phyloP scores from a whole-genome alignment of 92 coral and sea anemone genomes.

The Blastomussa wellsi region DNA sequence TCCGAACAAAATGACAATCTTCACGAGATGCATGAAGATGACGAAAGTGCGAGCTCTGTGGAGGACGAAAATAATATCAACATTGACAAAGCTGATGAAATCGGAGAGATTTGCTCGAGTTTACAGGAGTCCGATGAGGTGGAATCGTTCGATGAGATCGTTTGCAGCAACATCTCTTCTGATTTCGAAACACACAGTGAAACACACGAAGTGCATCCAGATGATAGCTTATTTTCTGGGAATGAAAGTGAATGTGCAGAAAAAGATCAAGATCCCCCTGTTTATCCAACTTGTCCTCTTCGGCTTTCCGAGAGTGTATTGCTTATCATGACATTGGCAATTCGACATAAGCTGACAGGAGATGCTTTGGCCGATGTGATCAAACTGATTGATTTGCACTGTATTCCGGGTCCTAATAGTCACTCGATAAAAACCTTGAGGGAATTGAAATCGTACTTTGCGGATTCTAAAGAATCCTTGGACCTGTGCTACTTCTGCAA shows the following conservation, averaged over 20 bases:
- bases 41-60: not conserved
- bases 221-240: not conserved
- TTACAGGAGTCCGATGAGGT: no score
- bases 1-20: slow-evolving; percentile 8
- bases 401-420: no score
- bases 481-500: slow-evolving; percentile 30
- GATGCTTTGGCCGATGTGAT: slow-evolving; percentile 36
- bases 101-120: no score
- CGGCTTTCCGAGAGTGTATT: slow-evolving; percentile 36
- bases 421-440: no score
- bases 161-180: slow-evolving; percentile 3
- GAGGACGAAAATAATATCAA: not conserved
- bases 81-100: not conserved
- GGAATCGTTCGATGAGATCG: no score
- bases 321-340: slow-evolving; percentile 42
- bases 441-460: slow-evolving; percentile 24
- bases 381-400: no score
- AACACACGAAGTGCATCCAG: not conserved
- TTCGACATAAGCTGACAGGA: slow-evolving; percentile 33
- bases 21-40: slow-evolving; percentile 7
- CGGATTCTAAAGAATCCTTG: slow-evolving; percentile 1
- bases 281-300: slow-evolving; percentile 28
- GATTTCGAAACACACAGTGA: not conserved
- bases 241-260: not conserved
- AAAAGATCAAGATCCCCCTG: slow-evolving; percentile 30